Evolutionary conservation across 2,888 invertebrate species (phyloP).

Genomic region (Cosmia pyralina): DNA sequence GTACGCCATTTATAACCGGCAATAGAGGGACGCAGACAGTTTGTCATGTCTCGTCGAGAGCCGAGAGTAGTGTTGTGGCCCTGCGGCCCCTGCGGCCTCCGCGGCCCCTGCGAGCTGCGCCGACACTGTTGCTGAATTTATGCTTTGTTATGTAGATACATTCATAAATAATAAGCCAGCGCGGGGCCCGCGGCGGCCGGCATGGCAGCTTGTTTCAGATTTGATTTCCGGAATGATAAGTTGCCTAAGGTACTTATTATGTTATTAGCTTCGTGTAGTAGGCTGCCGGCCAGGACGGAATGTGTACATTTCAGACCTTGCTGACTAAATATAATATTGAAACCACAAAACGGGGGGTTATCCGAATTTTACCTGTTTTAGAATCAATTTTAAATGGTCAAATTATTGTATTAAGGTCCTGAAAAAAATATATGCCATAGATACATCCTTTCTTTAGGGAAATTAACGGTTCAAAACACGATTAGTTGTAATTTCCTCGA

Average conservation of each 20-base stretch:
- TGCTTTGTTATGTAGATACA: slow-evolving; percentile 26
- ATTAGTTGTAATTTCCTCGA: no score
- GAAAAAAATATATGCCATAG: no score
- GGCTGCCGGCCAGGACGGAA: not conserved
- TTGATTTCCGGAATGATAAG: slow-evolving; percentile 32
- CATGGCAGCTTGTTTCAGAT: slow-evolving; percentile 6
- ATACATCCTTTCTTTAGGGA: no score
- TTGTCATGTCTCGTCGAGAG: slow-evolving; percentile 42
- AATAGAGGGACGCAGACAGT: slow-evolving; percentile 19
- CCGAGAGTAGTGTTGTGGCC: not conserved
- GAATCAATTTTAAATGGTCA: no score
- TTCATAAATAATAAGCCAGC: slow-evolving; percentile 35
- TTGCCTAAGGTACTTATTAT: not conserved
- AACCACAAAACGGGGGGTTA: no score
- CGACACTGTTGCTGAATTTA: not conserved
- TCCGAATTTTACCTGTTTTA: no score
- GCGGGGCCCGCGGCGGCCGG: not conserved
- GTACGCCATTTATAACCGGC: slow-evolving; percentile 45
- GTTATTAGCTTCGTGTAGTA: not conserved
- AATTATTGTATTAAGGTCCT: no score
- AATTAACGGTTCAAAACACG: no score
- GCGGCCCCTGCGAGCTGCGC: not conserved
- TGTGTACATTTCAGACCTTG: not conserved
- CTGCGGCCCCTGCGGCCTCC: not conserved
- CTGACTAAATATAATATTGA: no score